Conservation (phyloP, 2,888 invertebrate genomes). For the Lasioglossum leucozonium region DNA sequence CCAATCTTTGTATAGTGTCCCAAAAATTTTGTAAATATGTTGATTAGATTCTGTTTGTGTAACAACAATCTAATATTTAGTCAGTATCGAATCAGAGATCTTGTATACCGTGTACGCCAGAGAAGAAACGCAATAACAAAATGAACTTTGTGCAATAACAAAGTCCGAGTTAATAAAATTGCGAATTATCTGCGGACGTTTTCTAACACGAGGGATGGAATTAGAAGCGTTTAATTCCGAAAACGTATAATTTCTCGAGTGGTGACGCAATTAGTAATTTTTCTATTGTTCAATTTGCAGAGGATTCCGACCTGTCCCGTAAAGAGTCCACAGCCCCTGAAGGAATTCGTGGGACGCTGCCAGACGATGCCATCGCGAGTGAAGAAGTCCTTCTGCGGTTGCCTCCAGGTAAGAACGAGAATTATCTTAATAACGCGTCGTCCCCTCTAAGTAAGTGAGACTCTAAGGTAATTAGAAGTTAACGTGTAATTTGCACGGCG, state of each 20-base stretch:
- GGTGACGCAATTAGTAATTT: neutral
- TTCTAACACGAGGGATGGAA: neutral
- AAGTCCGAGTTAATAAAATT: too few species aligned
- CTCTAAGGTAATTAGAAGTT: constrained; percentile 16
- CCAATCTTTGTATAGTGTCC: too few species aligned
- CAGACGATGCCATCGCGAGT: constrained; percentile 84
- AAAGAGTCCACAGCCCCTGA: constrained; percentile 83
- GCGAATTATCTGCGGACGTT: neutral
- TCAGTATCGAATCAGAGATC: too few species aligned
- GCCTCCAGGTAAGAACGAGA: constrained; percentile 88
- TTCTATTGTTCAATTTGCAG: constrained; percentile 72
- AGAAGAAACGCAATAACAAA: too few species aligned
- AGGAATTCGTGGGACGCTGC: constrained; percentile 84
- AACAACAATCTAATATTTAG: too few species aligned
- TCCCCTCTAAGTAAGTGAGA: neutral
- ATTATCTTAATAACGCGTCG: constrained; percentile 20
- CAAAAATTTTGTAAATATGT: too few species aligned
- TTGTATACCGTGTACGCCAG: too few species aligned
- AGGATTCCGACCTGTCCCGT: constrained; percentile 83
- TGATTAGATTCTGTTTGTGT: too few species aligned
- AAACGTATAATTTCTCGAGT: neutral
- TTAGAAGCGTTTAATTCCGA: neutral
- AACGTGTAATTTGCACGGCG: constrained; percentile 15
- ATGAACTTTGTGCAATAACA: too few species aligned
- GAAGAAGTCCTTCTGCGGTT: constrained; percentile 89